Evolutionary conservation across 2,888 invertebrate genomes (phyloP), one percentile per base, ranked within the genome.

Genomic region (Rhingia campestris): DNA sequence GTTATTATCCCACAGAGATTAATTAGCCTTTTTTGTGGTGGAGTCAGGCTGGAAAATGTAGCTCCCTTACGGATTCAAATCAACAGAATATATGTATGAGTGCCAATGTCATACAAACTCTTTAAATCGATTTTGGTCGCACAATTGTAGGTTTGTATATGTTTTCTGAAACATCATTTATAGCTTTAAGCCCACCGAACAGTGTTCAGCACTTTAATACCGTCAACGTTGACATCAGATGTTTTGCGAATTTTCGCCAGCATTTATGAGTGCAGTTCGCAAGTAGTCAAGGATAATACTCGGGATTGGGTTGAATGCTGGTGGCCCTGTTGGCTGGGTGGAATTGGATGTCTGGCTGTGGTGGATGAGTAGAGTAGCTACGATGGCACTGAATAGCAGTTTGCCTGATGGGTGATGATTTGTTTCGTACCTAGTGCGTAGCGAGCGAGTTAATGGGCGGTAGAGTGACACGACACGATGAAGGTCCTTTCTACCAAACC

Each of bases 211-310:
- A 64, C 63, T 73, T 79, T 73, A 79, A 79, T 79, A 73, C 14
- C 51, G 41, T 39, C 54, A 58, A 56, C 41, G 73, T 69, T 79
- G 64, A 64, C 69, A 67, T 77, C 81, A 56, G 49, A 54, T 69
- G 56, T 64, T 64, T 4, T 53, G 43, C 33, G 49, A 61, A 54
- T 82, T 79, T 69, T 69, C 73, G 39, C 51, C 66, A 69, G 53
- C 67, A 61, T 79, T 79, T 77, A 79, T 79, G 63, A 63, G 53
- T 77, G 73, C 73, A 69, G 63, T 79, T 69, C 69, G 53, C 79
- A 82, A 74, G 73, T 79, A 79, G 73, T 58, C 73, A 69, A 69
- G 79, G 69, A 79, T 82, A 82, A 74, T 74, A 58, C 33, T 64
- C n/a, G 12, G 43, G 30, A 41, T 54, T 45, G n/a, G 56, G 22